Base-by-base conservation (phyloP, 2,888 invertebrate species). In the Habroteleia sp. region DNA sequence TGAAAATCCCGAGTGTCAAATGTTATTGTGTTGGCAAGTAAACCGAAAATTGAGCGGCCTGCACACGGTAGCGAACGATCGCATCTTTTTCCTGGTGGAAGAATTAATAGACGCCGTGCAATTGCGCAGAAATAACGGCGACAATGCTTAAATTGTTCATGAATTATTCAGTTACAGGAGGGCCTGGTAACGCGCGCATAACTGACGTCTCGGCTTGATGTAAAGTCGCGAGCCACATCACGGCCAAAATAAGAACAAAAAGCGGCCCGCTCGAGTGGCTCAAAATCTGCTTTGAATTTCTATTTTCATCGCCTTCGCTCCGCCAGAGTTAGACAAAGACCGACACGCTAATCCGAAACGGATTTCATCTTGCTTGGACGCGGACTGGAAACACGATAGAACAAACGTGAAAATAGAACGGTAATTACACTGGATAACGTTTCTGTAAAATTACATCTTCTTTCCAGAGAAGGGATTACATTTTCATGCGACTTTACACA, bases 271-370 rank as follows among this genome's bases (percentile, higher is more conserved):
- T 16, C 31, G 37, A 10, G 31, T n/a, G 23, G 50, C 35, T 35
- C 50, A 20, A 42, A 42, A 42, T 42, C 17, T 14, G 27, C 42
- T 39, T 10, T 8, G 23, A 17, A 20, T 44, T 33, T 65, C 65
- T 65, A 65, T 65, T 54, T 65, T 65, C 65, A 65, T 65, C 65
- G 20, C 54, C 52, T 27, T 65, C n/a, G 10, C 65, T 54, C 44
- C 29, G 14, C 27, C 17, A 20, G 5, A 5, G 52, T 54, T 44
- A 35, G 50, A 65, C 44, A 65, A 65, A 65, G 65, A 65, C 33
- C 33, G 20, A 25, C 27, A 35, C 35, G 10, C 0, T 17, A 54
- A 52, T 65, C 44, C 65, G 25, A 33, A 54, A 35, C 52, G 33
- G 20, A 54, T 65, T 44, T 25, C 35, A 25, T 41, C 10, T 31